Evolutionary conservation across 2,888 invertebrate species (phyloP).

Genomic region (Chaitophorus viminalis): DNA sequence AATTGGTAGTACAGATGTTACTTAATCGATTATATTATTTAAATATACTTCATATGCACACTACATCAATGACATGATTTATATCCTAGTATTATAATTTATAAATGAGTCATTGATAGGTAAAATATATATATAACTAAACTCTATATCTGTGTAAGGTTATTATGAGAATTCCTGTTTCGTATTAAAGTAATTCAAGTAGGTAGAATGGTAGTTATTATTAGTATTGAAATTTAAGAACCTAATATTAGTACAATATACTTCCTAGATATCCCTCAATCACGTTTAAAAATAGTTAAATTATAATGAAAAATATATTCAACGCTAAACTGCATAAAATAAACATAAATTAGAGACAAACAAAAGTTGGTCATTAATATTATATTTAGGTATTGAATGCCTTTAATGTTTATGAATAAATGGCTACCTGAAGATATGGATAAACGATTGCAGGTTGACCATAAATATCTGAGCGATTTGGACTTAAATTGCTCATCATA

Average conservation of each 20-base stretch:
- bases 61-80: too few species aligned
- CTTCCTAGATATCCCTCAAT: not conserved
- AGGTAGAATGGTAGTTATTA: too few species aligned
- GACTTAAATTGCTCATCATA: constrained; percentile 60
- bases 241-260: not conserved
- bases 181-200: not conserved
- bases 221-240: too few species aligned
- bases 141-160: not conserved
- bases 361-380: not conserved
- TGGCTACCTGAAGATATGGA: constrained; percentile 63
- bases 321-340: not conserved
- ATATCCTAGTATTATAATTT: too few species aligned
- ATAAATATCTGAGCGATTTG: constrained; percentile 59
- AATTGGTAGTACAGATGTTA: too few species aligned
- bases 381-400: not conserved
- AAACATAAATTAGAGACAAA: not conserved
- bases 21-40: too few species aligned
- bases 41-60: too few species aligned
- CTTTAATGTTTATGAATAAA: not conserved
- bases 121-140: not conserved
- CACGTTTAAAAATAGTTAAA: not conserved
- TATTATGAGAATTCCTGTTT: not conserved
- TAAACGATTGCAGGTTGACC: constrained; percentile 61
- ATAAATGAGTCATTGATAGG: too few species aligned
- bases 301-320: not conserved